A percentile compares a stretch with the other conserved stretches of the same genome.
Evolutionary conservation across 2,797 vertebrate genomes (phyloP).

Genomic region (Ctenosaura bakeri): DNA sequence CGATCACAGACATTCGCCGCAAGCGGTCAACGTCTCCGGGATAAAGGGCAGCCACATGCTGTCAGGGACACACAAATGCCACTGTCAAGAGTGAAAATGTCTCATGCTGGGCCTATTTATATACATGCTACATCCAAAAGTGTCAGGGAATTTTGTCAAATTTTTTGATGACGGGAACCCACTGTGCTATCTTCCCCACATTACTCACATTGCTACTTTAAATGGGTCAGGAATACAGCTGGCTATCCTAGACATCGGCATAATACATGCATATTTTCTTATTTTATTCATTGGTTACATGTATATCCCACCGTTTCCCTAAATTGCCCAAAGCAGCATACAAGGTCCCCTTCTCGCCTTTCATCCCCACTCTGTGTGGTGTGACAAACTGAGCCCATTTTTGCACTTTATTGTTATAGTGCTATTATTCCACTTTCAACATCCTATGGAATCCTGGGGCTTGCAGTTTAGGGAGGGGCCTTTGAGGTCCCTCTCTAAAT

Average conservation of each 20-base stretch:
- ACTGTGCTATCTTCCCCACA: neutral
- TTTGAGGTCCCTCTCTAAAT: too few relatives aligned
- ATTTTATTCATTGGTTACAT: too few relatives aligned
- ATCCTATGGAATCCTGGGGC: too few relatives aligned
- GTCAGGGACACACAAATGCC: slow-evolving; percentile 1
- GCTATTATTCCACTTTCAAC: too few relatives aligned
- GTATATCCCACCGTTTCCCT: too few relatives aligned
- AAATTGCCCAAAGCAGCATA: too few relatives aligned
- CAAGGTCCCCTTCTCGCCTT: too few relatives aligned
- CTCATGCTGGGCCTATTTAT: neutral
- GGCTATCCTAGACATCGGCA: neutral
- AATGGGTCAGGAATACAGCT: neutral
- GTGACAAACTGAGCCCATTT: too few relatives aligned
- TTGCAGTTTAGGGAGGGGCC: too few relatives aligned
- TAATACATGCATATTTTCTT: too few relatives aligned
- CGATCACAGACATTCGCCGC: slow-evolving; percentile 88
- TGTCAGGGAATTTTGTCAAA: neutral
- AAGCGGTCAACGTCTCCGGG: slow-evolving; percentile 84
- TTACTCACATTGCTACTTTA: neutral
- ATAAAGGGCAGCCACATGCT: slow-evolving; percentile 83
- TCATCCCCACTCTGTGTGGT: too few relatives aligned
- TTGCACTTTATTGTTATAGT: too few relatives aligned
- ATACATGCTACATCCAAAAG: neutral
- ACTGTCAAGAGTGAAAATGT: accelerated
- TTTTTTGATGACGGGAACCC: neutral